Percentiles rank a stretch among this genome's conserved stretches.
These are phyloP conservation scores for Tachina grossa DNA, from an alignment of 2,888 invertebrate genomes.

Conservation along the genomic window DNA sequence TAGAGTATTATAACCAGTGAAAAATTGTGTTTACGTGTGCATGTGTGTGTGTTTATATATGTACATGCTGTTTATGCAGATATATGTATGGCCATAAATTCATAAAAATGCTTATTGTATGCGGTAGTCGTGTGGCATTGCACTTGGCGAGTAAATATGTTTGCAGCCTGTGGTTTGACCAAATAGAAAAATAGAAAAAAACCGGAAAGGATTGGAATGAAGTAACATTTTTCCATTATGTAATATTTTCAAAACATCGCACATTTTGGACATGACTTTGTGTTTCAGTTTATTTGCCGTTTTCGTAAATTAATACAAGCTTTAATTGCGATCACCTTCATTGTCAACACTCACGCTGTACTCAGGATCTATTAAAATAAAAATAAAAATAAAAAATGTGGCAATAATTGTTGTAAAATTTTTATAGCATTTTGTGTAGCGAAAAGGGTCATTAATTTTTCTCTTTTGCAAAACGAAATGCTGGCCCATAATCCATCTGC, in stretches of 20 bases:
- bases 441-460: conserved; percentile 50
- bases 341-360: conserved; percentile 13
- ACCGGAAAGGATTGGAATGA: conserved; percentile 68
- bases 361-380: neutral
- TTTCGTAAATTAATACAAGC: conserved; percentile 44
- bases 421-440: conserved; percentile 23
- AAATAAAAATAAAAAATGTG: neutral
- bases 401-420: conserved; percentile 10
- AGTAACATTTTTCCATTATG: conserved; percentile 62
- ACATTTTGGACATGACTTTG: conserved; percentile 39
- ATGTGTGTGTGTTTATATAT: neutral
- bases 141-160: conserved; percentile 47
- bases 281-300: conserved; percentile 10
- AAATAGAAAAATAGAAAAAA: conserved; percentile 62
- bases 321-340: conserved; percentile 56
- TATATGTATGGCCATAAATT: conserved; percentile 12
- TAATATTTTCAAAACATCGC: conserved; percentile 43
- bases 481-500: neutral
- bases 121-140: conserved; percentile 70
- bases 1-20: neutral
- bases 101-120: conserved; percentile 46
- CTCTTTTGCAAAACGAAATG: neutral
- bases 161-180: conserved; percentile 41
- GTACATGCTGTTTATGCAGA: neutral
- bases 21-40: too few species aligned